These are phyloP conservation scores for Raja brachyura DNA, from an alignment of 2,113 vertebrate species.

Conservation along the genomic window DNA sequence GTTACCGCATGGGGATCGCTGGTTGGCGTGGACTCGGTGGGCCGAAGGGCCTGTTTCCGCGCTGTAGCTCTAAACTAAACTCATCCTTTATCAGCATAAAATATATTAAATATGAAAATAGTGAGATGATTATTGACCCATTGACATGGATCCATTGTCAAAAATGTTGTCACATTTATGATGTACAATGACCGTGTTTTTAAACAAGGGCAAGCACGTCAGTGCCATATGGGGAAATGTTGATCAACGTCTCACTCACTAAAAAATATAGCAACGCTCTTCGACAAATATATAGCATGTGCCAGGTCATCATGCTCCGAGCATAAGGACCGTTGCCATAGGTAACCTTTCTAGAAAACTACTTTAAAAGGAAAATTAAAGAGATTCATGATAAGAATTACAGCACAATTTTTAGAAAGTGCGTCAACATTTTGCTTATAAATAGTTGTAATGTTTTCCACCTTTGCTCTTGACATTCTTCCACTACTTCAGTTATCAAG, in stretches of 20 bases:
- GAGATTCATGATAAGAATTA: background rate
- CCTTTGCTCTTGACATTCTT: background rate
- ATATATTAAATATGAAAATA: background rate
- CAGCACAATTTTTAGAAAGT: background rate
- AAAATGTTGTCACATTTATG: background rate
- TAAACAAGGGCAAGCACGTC: background rate
- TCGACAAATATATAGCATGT: background rate
- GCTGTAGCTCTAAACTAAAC: too few relatives aligned
- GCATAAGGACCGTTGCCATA: background rate
- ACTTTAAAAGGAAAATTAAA: background rate
- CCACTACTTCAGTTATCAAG: background rate
- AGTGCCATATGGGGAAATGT: background rate
- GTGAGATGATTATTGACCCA: background rate
- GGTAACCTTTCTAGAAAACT: background rate
- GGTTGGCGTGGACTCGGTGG: too few relatives aligned
- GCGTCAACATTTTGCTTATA: background rate
- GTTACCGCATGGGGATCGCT: too few relatives aligned
- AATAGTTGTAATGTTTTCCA: background rate
- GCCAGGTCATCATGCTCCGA: slow-evolving; percentile 30
- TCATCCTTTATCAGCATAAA: background rate
- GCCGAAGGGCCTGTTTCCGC: too few relatives aligned
- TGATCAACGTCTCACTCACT: background rate
- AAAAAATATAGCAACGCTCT: background rate
- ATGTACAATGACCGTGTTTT: background rate
- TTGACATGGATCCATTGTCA: background rate